A percentile compares a stretch with the other conserved stretches of the same genome.
phyloP scores from a whole-genome alignment of 2,113 vertebrate genomes.

The Cepphus grylle region DNA sequence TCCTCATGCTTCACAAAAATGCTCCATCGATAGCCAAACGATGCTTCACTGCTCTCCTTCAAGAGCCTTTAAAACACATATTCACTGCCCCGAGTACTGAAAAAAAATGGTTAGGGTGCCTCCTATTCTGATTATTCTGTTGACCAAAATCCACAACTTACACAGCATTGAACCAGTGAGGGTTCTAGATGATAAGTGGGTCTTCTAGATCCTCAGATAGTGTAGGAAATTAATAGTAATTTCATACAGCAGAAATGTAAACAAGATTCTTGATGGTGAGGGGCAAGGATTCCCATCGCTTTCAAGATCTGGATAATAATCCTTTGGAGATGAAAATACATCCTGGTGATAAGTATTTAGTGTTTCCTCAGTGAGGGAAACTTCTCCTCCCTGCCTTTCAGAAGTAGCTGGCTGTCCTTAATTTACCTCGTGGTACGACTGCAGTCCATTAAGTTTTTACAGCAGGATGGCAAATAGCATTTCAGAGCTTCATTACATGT shows the following conservation, averaged over 20 bases:
- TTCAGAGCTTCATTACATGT: background rate
- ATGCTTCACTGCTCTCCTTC: background rate
- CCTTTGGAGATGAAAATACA: background rate
- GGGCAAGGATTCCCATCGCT: background rate
- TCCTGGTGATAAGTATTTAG: background rate
- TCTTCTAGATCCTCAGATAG: background rate
- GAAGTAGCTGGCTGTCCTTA: background rate
- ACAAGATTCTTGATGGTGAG: background rate
- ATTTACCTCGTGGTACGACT: background rate
- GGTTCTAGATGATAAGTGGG: background rate
- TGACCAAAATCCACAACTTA: background rate
- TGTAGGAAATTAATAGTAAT: background rate
- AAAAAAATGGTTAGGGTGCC: background rate
- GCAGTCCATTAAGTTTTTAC: slow-evolving; percentile 16
- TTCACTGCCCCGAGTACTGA: background rate
- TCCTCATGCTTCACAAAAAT: background rate
- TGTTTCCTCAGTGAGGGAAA: background rate
- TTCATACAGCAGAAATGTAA: background rate
- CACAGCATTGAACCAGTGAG: background rate
- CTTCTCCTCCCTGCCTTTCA: background rate
- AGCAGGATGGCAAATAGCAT: background rate
- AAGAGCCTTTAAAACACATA: background rate
- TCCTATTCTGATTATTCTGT: background rate
- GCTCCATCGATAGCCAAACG: background rate
- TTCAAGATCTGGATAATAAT: background rate